These are phyloP conservation scores for Phalangium opilio DNA, from an alignment of 2,888 invertebrate species.

Conservation along the genomic window DNA sequence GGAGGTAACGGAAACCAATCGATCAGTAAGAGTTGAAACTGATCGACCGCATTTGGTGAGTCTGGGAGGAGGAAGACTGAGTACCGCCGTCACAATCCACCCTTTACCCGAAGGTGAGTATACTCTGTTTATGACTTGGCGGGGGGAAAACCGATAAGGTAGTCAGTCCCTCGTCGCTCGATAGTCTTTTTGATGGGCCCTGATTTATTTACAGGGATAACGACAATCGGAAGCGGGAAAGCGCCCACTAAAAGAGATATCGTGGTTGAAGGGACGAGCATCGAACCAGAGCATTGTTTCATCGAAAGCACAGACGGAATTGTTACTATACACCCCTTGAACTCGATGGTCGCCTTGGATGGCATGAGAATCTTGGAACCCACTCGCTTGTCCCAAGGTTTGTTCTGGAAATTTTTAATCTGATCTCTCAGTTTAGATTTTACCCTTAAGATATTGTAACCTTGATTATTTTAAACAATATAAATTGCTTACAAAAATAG, in stretches of 20 bases:
- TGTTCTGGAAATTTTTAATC: no score
- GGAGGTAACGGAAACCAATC: constrained; percentile 26
- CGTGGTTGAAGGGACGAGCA: constrained; percentile 67
- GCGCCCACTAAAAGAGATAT: constrained; percentile 54
- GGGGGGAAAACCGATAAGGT: no score
- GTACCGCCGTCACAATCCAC: constrained; percentile 80
- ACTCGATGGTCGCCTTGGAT: constrained; percentile 14
- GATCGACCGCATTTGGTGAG: constrained; percentile 81
- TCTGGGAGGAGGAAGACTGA: constrained; percentile 72
- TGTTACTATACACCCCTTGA: constrained; percentile 12
- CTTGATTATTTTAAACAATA: no score
- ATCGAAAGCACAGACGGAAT: constrained; percentile 66
- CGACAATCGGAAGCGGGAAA: constrained; percentile 49
- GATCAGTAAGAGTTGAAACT: constrained; percentile 48
- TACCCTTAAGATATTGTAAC: no score
- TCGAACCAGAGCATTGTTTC: constrained; percentile 67
- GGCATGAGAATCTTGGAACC: constrained; percentile 14
- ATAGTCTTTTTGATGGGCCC: no score
- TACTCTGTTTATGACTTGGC: no score
- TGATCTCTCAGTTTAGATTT: no score
- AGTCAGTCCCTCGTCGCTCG: no score
- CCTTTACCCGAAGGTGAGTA: constrained; percentile 68
- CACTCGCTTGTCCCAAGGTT: constrained; percentile 16
- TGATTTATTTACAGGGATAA: constrained; percentile 48
- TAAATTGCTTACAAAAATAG: no score